phyloP scores from a whole-genome alignment of 2,888 invertebrate species.

The Caenorhabditis sp. region DNA sequence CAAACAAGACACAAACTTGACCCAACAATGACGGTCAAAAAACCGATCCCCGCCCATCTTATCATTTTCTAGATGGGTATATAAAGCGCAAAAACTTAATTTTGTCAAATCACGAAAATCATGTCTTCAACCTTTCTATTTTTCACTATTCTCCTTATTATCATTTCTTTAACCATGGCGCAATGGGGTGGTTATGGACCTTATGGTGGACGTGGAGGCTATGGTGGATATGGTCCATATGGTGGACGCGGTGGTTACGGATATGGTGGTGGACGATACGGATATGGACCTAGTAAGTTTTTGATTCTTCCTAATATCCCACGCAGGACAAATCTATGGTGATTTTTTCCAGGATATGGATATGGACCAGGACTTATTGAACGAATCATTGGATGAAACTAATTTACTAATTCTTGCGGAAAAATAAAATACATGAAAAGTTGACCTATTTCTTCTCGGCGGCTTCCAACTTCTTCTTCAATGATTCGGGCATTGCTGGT shows the following conservation, averaged over 20 bases:
- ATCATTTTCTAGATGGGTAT: not conserved
- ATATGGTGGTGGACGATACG: not conserved
- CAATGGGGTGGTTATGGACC: not conserved
- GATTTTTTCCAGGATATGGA: not conserved
- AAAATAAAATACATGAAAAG: not conserved
- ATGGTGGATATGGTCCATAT: not conserved
- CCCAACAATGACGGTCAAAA: not conserved
- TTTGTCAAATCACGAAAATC: not conserved
- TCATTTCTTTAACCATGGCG: not conserved
- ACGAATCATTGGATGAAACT: not conserved
- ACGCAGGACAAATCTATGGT: too few species aligned
- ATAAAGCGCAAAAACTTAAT: too few species aligned
- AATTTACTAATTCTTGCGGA: not conserved
- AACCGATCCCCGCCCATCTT: not conserved
- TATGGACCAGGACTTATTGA: not conserved
- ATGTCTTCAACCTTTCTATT: not conserved
- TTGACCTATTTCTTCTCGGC: not conserved
- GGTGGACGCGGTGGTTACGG: conserved; percentile 4
- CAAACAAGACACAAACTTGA: not conserved
- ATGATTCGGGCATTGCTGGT: conserved; percentile 91
- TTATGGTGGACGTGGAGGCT: not conserved
- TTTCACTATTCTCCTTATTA: not conserved
- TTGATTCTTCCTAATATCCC: too few species aligned
- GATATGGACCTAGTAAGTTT: conserved; percentile 5
- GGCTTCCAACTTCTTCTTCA: conserved; percentile 78